Evolutionary conservation across 2,888 invertebrate species (phyloP).

Genomic region (Andrena praecox): DNA sequence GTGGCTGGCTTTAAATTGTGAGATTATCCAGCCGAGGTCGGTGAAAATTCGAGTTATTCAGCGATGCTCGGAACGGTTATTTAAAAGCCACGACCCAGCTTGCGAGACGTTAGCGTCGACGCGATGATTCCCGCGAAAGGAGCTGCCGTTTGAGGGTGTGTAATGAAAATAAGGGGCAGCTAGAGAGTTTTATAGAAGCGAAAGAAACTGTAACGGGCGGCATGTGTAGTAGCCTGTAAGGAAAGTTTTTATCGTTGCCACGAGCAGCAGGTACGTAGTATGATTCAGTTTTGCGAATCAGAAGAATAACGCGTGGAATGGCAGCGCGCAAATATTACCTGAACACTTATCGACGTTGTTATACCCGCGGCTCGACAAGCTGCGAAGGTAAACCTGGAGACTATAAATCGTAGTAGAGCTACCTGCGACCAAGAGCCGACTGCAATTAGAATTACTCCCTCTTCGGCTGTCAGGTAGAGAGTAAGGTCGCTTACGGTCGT

Average conservation of each 20-base stretch:
- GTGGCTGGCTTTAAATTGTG: slow-evolving; percentile 40
- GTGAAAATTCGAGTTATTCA: slow-evolving; percentile 22
- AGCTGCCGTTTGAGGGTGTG: neutral
- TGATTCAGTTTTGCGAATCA: neutral
- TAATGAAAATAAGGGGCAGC: neutral
- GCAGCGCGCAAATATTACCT: neutral
- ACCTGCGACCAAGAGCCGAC: neutral
- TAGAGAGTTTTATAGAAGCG: neutral
- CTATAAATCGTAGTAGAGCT: slow-evolving; percentile 11
- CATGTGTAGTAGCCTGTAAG: neutral
- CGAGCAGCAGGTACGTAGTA: no score
- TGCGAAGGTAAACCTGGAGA: neutral
- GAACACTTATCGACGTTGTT: neutral
- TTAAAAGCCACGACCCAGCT: neutral
- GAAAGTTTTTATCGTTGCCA: neutral
- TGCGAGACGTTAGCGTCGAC: neutral
- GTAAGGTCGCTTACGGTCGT: neutral
- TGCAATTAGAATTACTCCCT: slow-evolving; percentile 25
- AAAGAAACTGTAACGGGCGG: neutral
- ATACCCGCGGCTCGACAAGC: neutral
- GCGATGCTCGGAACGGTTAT: neutral
- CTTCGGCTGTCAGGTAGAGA: slow-evolving; percentile 3
- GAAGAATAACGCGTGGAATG: neutral
- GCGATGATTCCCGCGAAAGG: neutral
- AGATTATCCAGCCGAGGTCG: slow-evolving; percentile 46